Conservation (phyloP, 2,113 vertebrate genomes). For the Indicator maculatus region DNA sequence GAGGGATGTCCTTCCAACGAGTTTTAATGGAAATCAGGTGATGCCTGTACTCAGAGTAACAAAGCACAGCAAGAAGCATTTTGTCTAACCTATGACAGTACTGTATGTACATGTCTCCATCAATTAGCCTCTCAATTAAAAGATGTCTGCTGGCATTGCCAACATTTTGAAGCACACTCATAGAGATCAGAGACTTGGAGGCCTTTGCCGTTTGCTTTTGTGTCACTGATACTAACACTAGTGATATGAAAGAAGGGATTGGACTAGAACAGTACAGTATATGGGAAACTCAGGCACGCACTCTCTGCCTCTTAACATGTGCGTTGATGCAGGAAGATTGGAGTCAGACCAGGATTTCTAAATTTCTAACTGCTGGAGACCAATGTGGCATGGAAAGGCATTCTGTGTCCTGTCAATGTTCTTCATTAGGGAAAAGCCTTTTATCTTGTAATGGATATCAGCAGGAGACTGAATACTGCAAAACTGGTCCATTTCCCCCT, state of each 20-base stretch:
- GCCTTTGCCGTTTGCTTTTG: background rate
- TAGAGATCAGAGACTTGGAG: background rate
- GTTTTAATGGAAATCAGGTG: background rate
- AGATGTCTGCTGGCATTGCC: background rate
- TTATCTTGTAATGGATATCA: background rate
- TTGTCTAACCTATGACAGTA: background rate
- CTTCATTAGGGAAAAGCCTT: background rate
- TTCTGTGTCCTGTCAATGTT: background rate
- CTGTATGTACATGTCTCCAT: background rate
- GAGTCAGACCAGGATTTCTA: background rate
- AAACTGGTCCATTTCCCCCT: background rate
- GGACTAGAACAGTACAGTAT: background rate
- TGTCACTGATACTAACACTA: background rate
- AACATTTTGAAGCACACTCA: background rate
- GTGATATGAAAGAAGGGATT: background rate
- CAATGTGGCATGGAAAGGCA: background rate
- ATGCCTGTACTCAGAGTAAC: background rate
- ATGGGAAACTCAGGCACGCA: background rate
- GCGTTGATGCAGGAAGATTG: background rate
- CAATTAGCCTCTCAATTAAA: background rate
- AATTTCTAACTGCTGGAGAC: background rate
- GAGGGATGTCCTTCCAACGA: background rate
- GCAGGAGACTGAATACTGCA: background rate
- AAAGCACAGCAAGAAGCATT: background rate
- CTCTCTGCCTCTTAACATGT: background rate